Percentiles rank a stretch among this genome's conserved stretches.
Conservation (phyloP, 2,113 vertebrate species). For the Hoplias malabaricus region DNA sequence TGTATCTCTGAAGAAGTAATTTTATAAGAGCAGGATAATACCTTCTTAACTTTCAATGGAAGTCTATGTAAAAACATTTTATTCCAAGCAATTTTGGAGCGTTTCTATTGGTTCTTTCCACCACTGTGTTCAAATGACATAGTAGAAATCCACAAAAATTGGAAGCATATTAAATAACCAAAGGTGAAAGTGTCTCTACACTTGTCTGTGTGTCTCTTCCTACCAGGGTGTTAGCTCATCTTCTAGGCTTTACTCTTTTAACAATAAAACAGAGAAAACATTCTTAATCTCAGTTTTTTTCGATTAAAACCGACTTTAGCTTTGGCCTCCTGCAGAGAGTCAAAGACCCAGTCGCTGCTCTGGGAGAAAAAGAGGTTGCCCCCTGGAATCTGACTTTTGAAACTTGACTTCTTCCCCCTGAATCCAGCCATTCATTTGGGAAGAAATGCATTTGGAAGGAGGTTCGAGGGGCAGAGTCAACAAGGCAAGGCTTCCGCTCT, state of each 20-base stretch:
- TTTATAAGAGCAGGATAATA: too few relatives aligned
- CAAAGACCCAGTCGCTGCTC: neutral
- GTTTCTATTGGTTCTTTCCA: too few relatives aligned
- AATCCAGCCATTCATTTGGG: conserved; percentile 10
- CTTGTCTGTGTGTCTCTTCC: too few relatives aligned
- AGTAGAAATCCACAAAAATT: too few relatives aligned
- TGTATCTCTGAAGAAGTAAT: too few relatives aligned
- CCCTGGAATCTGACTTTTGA: neutral
- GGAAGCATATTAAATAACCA: too few relatives aligned
- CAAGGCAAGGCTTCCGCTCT: conserved; percentile 24
- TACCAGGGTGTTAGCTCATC: neutral
- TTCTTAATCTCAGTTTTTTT: conserved; percentile 12
- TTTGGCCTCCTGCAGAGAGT: neutral
- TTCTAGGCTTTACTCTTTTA: conserved; percentile 31
- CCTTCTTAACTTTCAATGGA: too few relatives aligned
- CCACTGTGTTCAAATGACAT: too few relatives aligned
- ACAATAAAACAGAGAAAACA: conserved; percentile 11
- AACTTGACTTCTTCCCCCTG: conserved; percentile 3
- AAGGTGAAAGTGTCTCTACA: too few relatives aligned
- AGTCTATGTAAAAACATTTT: too few relatives aligned
- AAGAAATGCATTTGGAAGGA: neutral
- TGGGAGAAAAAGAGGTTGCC: neutral
- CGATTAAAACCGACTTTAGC: neutral
- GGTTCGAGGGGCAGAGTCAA: neutral
- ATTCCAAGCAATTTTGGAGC: too few relatives aligned